These are phyloP conservation scores for Hyles euphorbiae DNA, from an alignment of 1,140 invertebrate genomes.

Conservation along the genomic window DNA sequence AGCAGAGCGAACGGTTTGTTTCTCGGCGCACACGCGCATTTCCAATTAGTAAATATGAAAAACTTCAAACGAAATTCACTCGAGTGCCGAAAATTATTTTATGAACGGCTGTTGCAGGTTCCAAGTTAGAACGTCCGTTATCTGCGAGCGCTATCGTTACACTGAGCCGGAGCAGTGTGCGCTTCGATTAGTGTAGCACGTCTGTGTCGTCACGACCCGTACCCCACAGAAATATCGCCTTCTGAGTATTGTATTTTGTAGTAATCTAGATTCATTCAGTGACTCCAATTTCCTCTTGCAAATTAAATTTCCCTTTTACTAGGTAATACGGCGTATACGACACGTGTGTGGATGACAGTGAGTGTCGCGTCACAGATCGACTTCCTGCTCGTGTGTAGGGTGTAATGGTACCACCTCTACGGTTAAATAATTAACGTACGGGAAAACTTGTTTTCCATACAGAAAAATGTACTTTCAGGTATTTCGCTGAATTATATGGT, in stretches of 20 bases:
- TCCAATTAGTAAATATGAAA: slow-evolving; percentile 32
- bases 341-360: too few species aligned
- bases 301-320: too few species aligned
- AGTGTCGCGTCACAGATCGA: too few species aligned
- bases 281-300: slow-evolving; percentile 25
- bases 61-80: slow-evolving; percentile 18
- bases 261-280: slow-evolving; percentile 27
- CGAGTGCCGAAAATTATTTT: slow-evolving; percentile 15
- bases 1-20: slow-evolving; percentile 50
- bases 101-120: slow-evolving; percentile 12
- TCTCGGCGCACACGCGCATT: slow-evolving; percentile 65
- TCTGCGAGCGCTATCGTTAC: slow-evolving; percentile 46
- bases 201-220: slow-evolving; percentile 27
- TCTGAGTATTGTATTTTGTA: slow-evolving; percentile 42
- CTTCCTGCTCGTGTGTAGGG: too few species aligned
- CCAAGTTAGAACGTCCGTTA: slow-evolving; percentile 36
- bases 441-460: too few species aligned
- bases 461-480: too few species aligned
- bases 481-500: too few species aligned
- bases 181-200: slow-evolving; percentile 39
- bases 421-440: too few species aligned
- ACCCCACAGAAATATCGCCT: slow-evolving; percentile 48
- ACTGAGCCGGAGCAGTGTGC: slow-evolving; percentile 45
- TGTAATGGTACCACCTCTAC: too few species aligned
- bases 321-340: too few species aligned